phyloP scores from a whole-genome alignment of 2,797 vertebrate genomes.

The Phylloscopus collybita region DNA sequence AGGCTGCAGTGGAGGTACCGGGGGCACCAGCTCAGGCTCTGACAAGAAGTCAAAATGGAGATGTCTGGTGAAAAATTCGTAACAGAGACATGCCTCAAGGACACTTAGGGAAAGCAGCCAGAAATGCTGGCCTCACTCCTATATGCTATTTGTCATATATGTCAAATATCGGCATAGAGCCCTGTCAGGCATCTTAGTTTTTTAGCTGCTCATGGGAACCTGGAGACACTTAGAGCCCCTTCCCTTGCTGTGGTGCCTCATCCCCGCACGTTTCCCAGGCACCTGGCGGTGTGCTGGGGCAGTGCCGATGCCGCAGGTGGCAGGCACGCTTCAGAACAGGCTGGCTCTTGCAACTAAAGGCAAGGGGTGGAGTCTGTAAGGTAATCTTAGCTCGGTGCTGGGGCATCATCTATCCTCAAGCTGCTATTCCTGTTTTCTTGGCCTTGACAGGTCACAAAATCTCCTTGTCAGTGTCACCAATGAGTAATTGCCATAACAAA shows the following conservation, averaged over 20 bases:
- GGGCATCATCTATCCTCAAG: neutral
- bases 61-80: neutral
- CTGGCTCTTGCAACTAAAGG: neutral
- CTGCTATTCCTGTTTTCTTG: neutral
- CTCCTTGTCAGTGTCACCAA: neutral
- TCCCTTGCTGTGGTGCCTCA: neutral
- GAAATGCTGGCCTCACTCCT: neutral
- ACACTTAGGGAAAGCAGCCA: neutral
- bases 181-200: neutral
- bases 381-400: neutral
- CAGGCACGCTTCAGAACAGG: neutral
- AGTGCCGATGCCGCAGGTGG: accelerated
- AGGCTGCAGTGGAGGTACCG: neutral
- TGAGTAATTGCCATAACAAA: neutral
- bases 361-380: neutral
- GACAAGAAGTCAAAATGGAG: neutral
- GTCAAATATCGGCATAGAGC: neutral
- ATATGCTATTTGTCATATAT: neutral
- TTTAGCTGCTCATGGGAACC: neutral
- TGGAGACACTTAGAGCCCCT: neutral
- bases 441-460: constrained; percentile 4
- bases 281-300: neutral
- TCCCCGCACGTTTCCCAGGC: neutral
- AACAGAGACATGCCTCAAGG: neutral
- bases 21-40: neutral